Base-by-base conservation (phyloP, 2,797 vertebrate species). In the Acanthopagrus latus region DNA sequence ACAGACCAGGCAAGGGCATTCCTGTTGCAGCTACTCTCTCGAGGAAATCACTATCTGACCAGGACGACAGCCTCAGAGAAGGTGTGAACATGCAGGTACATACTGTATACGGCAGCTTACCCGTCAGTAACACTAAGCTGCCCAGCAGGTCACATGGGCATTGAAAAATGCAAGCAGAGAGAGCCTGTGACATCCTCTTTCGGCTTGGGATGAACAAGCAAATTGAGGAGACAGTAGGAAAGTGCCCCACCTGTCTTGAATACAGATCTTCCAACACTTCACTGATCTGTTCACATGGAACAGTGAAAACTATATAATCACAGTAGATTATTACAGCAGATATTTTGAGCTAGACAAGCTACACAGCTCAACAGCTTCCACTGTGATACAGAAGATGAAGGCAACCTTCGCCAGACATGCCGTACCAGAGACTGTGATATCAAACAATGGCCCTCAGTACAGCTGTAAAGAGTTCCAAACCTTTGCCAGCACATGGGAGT, bases 301-400 rank as follows among this genome's bases (percentile, higher is more conserved):
- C 47, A 44, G 51, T 7, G 54, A 59, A 1, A 27, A 71, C 11
- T 59, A 21, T 5, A 2, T 78, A 23, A 5, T 64, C n/a, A 70
- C 44, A 27, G 52, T 56, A 1, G 64, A 67, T 23, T 60, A 70
- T 29, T 70, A 71, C 44, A 72, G 63, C 47, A 51, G 68, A 17
- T 76, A 62, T 16, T 56, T 76, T 29, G 33, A 63, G 16, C 41
- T 76, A 3, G 58, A 64, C 14, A 63, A 52, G 27, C 57, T 71
- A 43, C 29, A 17, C 55, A 58, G 43, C 43, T 65, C 46, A 52
- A 81, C 63, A 5, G 12, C 65, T 2, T 3, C 70, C 0, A 64
- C 64, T 29, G 44, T 89, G 1, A 79, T 75, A 21, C 43, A 68
- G 20, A 82, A 82, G 9, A 57, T 80, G 1, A 80, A 85, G 68